Conservation (phyloP, 2,888 invertebrate genomes). For the Suillia variegata region DNA sequence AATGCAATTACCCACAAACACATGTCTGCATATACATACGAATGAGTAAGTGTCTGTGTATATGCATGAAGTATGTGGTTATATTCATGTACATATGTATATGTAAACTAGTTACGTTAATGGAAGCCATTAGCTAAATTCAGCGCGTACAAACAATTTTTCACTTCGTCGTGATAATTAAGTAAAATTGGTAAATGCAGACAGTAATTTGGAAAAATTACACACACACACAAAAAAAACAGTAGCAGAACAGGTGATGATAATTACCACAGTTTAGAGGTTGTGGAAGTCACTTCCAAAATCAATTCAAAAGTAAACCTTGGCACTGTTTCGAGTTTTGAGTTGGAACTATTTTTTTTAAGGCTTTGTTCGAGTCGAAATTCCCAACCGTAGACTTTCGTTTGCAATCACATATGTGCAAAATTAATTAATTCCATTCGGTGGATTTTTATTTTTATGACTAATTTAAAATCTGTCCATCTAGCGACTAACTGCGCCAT, state of each 20-base stretch:
- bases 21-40: neutral
- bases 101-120: conserved; percentile 49
- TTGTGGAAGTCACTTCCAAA: too few species aligned
- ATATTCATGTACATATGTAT: neutral
- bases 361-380: too few species aligned
- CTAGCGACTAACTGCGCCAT: conserved; percentile 14
- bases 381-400: too few species aligned
- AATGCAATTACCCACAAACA: too few species aligned
- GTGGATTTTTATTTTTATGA: conserved; percentile 49
- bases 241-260: too few species aligned
- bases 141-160: neutral
- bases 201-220: conserved; percentile 13
- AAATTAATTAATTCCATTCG: too few species aligned
- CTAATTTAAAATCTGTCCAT: conserved; percentile 43
- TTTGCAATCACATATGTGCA: too few species aligned
- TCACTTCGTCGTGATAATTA: neutral
- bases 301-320: too few species aligned
- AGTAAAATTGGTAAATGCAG: neutral
- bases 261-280: too few species aligned
- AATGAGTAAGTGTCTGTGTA: conserved; percentile 16
- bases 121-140: conserved; percentile 48
- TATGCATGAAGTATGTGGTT: neutral
- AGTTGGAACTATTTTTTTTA: too few species aligned
- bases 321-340: too few species aligned
- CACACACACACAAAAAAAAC: conserved; percentile 21